A percentile compares a stretch with the other conserved stretches of the same genome.
These are phyloP conservation scores for Eptesicus fuscus DNA, from an alignment of 2,113 vertebrate genomes.

Conservation along the genomic window DNA sequence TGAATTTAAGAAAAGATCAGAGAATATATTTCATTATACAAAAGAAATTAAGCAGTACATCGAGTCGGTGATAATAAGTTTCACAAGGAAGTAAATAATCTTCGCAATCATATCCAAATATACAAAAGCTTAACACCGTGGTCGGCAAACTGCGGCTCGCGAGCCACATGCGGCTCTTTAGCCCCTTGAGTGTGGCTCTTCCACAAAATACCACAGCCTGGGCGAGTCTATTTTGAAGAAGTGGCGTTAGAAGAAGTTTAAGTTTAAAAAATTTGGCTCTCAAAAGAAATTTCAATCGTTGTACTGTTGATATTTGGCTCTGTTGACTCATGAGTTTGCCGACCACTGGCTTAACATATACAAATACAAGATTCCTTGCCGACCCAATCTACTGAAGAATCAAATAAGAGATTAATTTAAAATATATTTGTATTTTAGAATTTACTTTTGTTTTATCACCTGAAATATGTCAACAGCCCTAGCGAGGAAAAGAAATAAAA, in stretches of 20 bases:
- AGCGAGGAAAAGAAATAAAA: not conserved
- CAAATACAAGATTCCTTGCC: not conserved
- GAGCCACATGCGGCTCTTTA: no score
- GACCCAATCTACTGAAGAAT: not conserved
- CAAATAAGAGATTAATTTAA: not conserved
- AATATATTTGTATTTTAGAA: not conserved
- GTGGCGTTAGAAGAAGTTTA: no score
- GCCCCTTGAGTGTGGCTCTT: no score
- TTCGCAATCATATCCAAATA: not conserved
- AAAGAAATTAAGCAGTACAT: not conserved
- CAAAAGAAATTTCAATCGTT: no score
- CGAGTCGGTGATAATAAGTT: not conserved
- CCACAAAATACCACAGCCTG: no score
- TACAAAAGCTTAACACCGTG: not conserved
- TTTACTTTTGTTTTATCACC: not conserved
- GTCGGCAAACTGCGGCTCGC: no score
- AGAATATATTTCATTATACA: conserved; percentile 8
- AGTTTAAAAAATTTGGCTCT: no score
- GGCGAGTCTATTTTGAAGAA: no score
- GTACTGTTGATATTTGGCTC: no score
- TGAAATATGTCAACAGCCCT: not conserved
- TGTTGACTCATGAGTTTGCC: no score
- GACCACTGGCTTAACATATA: not conserved
- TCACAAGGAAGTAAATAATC: not conserved
- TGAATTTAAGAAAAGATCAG: not conserved